These are phyloP conservation scores for Pristionchus fissidentatus DNA, from an alignment of 2,888 invertebrate species.

Conservation along the genomic window DNA sequence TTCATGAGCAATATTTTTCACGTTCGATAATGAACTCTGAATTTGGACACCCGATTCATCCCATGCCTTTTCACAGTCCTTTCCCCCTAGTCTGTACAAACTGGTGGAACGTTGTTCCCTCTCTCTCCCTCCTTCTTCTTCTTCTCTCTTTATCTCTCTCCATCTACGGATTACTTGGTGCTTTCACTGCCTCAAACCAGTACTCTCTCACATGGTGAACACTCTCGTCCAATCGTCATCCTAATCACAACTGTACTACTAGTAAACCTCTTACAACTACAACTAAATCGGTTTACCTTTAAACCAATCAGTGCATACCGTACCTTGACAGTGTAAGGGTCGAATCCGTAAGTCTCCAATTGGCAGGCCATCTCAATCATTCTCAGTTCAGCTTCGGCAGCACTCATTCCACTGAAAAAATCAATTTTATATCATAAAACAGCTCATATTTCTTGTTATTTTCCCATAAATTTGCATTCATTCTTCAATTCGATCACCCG, in stretches of 20 bases:
- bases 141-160: background rate
- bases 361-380: conserved; percentile 92
- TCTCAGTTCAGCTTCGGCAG: conserved; percentile 89
- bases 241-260: background rate
- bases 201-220: conserved; percentile 41
- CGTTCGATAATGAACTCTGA: too few species aligned
- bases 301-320: conserved; percentile 52
- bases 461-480: background rate
- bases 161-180: background rate
- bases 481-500: background rate
- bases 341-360: conserved; percentile 95
- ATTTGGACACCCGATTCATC: background rate
- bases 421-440: background rate
- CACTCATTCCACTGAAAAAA: conserved; percentile 83
- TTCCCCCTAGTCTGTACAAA: background rate
- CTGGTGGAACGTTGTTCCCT: conserved; percentile 6
- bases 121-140: background rate
- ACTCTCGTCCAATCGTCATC: conserved; percentile 45
- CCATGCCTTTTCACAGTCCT: background rate
- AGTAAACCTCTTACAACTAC: background rate
- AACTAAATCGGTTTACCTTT: conserved; percentile 37
- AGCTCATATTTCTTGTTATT: background rate
- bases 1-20: background rate
- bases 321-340: conserved; percentile 97
- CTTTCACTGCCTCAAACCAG: background rate